Evolutionary conservation across 2,888 invertebrate species (phyloP).

Genomic region (Drosophila testacea): DNA sequence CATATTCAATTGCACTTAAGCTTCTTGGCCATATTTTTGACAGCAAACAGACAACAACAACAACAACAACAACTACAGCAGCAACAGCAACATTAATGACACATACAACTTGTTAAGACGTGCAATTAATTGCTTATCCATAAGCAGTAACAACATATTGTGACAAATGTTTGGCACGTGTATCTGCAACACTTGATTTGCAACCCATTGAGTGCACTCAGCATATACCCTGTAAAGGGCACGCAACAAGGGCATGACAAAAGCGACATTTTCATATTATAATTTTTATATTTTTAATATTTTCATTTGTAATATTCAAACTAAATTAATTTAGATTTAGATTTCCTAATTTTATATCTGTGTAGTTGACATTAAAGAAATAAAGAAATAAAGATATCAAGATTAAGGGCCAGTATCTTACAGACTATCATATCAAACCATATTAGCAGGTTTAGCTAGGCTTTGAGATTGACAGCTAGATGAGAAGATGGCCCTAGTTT

Average conservation of each 20-base stretch:
- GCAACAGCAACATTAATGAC: slow-evolving; percentile 3
- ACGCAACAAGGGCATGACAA: background rate
- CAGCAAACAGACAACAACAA: slow-evolving; percentile 27
- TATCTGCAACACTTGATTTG: slow-evolving; percentile 50
- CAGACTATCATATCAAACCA: no score
- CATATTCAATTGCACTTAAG: slow-evolving; percentile 20
- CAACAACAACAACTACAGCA: slow-evolving; percentile 9
- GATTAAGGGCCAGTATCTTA: no score
- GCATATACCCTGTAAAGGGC: slow-evolving; percentile 42
- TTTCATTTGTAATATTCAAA: no score
- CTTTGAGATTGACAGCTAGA: no score
- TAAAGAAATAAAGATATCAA: no score
- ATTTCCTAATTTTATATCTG: no score
- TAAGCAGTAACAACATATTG: slow-evolving; percentile 23
- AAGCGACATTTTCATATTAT: no score
- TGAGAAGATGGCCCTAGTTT: no score
- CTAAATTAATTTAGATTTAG: no score
- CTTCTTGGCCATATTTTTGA: slow-evolving; percentile 29
- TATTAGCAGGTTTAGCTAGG: no score
- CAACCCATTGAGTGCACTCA: slow-evolving; percentile 27
- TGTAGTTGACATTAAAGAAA: no score
- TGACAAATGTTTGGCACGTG: slow-evolving; percentile 45
- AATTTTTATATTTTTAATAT: no score
- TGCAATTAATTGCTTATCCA: slow-evolving; percentile 52
- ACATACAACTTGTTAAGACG: slow-evolving; percentile 33